Conservation (phyloP, 2,888 invertebrate species). For the Zonitis immaculata region DNA sequence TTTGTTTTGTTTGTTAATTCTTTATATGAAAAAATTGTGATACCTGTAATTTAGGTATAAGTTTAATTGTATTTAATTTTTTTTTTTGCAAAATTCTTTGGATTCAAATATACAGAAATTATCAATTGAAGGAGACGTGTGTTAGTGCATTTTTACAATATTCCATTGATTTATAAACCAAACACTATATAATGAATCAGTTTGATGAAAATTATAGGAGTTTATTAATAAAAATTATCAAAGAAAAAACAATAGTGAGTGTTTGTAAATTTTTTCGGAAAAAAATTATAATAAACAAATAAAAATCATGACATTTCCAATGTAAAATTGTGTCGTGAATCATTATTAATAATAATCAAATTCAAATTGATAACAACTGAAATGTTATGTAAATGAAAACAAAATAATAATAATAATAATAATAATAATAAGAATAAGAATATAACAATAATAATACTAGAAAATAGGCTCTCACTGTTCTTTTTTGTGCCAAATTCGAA, state of each 20-base stretch:
- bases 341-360: constrained; percentile 40
- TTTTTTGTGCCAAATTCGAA: constrained; percentile 50
- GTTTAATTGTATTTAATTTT: no score
- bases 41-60: constrained; percentile 42
- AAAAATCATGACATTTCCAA: constrained; percentile 42
- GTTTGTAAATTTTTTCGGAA: constrained; percentile 38
- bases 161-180: constrained; percentile 32
- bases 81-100: no score
- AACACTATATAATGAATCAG: no score
- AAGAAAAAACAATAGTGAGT: no score
- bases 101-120: no score
- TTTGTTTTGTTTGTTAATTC: background rate
- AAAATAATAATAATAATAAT: background rate
- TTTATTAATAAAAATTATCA: no score
- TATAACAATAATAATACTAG: constrained; percentile 39
- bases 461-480: constrained; percentile 50
- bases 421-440: no score
- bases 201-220: background rate
- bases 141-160: constrained; percentile 43
- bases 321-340: constrained; percentile 42
- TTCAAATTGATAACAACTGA: constrained; percentile 39
- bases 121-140: no score
- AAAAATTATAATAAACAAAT: background rate
- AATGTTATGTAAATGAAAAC: constrained; percentile 27
- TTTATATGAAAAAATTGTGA: constrained; percentile 37